Evolutionary conservation across 2,888 invertebrate genomes (phyloP).

Genomic region (Antheraea assamensis): DNA sequence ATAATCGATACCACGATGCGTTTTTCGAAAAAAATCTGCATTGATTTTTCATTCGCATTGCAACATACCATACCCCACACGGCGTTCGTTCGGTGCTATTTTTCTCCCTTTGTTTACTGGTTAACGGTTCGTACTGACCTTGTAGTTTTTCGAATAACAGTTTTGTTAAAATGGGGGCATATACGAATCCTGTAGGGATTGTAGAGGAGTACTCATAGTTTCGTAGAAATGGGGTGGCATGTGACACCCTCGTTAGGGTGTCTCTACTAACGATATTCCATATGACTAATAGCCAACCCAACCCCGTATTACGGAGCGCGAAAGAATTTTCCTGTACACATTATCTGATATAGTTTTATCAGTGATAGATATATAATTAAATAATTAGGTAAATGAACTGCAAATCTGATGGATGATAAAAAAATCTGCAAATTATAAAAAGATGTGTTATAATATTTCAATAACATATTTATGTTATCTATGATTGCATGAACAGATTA

Average conservation of each 20-base stretch:
- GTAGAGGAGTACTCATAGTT: conserved; percentile 38
- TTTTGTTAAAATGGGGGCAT: conserved; percentile 46
- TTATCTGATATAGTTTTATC: conserved; percentile 22
- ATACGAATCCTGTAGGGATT: conserved; percentile 36
- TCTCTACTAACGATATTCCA: conserved; percentile 33
- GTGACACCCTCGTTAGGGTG: conserved; percentile 50
- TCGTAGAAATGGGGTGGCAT: conserved; percentile 57
- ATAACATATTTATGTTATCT: neutral
- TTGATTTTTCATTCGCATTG: conserved; percentile 38
- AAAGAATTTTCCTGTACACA: conserved; percentile 8
- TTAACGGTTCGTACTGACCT: conserved; percentile 41
- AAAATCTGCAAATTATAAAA: neutral
- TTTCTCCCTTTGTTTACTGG: conserved; percentile 26
- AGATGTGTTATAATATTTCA: neutral
- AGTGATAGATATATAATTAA: conserved; percentile 15
- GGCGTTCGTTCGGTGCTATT: conserved; percentile 36
- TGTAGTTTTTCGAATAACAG: conserved; percentile 36
- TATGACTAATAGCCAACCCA: conserved; percentile 42
- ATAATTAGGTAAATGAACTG: conserved; percentile 11
- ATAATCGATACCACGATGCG: conserved; percentile 28
- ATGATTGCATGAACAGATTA: neutral
- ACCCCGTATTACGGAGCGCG: conserved; percentile 15
- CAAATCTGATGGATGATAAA: neutral
- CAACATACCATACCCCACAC: conserved; percentile 31
- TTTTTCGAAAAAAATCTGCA: conserved; percentile 30